Evolutionary conservation across 2,888 invertebrate species (phyloP).

Genomic region (Sycophila texana): DNA sequence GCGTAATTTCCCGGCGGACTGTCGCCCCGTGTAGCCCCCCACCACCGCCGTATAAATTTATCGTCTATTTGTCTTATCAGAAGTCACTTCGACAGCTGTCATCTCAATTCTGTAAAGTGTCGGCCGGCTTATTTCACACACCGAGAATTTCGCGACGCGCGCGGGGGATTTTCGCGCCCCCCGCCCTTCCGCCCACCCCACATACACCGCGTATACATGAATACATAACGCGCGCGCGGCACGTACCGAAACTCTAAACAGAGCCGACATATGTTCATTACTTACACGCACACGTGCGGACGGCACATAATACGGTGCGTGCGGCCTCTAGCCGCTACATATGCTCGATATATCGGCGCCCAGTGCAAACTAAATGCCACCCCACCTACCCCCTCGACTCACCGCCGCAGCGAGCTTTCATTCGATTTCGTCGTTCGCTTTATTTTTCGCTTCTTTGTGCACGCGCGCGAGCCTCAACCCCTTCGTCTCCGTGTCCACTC

Average conservation of each 20-base stretch:
- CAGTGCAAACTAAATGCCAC: constrained; percentile 29
- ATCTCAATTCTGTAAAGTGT: constrained; percentile 53
- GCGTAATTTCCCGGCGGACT: constrained; percentile 50
- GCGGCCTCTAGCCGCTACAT: constrained; percentile 26
- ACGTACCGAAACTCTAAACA: constrained; percentile 40
- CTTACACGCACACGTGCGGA: constrained; percentile 26
- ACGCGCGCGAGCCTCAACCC: constrained; percentile 9
- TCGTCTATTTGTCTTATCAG: constrained; percentile 55
- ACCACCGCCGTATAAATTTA: constrained; percentile 43
- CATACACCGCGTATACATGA: neutral
- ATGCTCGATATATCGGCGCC: constrained; percentile 23
- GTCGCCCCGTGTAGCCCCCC: neutral
- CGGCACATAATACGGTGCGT: neutral
- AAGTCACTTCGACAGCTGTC: constrained; percentile 55
- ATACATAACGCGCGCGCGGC: neutral
- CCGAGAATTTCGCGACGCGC: neutral
- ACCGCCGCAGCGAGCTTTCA: constrained; percentile 13
- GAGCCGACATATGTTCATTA: constrained; percentile 53
- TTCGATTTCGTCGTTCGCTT: constrained; percentile 23
- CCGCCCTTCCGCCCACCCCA: neutral
- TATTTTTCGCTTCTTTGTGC: constrained; percentile 25
- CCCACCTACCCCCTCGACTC: neutral
- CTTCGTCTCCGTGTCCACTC: constrained; percentile 23
- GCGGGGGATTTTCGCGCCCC: constrained; percentile 18
- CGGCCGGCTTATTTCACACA: constrained; percentile 27